A percentile compares a stretch with the other conserved stretches of the same genome.
Conservation (phyloP, 2,113 vertebrate genomes). For the Symphodus melops region DNA sequence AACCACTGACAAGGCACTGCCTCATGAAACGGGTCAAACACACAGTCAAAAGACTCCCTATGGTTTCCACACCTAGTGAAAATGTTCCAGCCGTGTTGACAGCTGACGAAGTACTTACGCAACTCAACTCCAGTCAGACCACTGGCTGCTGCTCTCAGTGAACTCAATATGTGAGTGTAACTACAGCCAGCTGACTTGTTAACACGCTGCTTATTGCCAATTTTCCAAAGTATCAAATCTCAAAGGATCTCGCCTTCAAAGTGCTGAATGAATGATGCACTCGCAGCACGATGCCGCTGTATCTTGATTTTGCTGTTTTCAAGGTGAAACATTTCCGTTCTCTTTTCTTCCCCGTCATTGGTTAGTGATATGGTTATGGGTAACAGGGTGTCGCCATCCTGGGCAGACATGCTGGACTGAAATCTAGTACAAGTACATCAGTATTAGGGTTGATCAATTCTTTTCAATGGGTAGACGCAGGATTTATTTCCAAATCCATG, state of each 20-base stretch:
- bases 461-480: too few species aligned
- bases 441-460: too few species aligned
- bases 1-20: neutral
- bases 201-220: conserved; percentile 19
- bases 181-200: conserved; percentile 27
- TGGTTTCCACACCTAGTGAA: conserved; percentile 58
- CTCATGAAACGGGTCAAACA: conserved; percentile 20
- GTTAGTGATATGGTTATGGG: neutral
- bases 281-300: conserved; percentile 12
- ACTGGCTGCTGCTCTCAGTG: conserved; percentile 30
- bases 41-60: conserved; percentile 27
- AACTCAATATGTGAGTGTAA: conserved; percentile 41
- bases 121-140: conserved; percentile 51
- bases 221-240: conserved; percentile 57
- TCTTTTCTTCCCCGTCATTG: conserved; percentile 16
- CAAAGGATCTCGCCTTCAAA: conserved; percentile 39
- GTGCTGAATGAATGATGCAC: conserved; percentile 34
- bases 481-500: too few species aligned
- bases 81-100: conserved; percentile 61
- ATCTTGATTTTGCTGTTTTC: conserved; percentile 7
- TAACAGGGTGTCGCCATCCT: too few species aligned
- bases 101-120: conserved; percentile 53
- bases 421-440: neutral
- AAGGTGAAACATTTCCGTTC: conserved; percentile 31
- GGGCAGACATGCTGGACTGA: conserved; percentile 2